These are phyloP conservation scores for Podargus strigoides DNA, from an alignment of 2,797 vertebrate species.

Conservation along the genomic window DNA sequence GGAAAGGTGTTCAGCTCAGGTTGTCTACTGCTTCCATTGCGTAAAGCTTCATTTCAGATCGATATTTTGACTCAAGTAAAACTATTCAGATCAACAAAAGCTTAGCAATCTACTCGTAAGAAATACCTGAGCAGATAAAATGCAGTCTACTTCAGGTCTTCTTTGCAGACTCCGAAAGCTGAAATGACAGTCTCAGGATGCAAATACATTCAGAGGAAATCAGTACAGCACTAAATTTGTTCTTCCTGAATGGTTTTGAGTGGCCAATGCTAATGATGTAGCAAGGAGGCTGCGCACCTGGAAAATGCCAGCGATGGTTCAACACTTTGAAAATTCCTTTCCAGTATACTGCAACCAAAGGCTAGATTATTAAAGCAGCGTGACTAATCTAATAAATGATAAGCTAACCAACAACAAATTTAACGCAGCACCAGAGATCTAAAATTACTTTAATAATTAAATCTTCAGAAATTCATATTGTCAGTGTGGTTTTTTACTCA, in stretches of 20 bases:
- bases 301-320: background rate
- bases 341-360: background rate
- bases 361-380: background rate
- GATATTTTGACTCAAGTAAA: background rate
- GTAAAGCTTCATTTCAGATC: background rate
- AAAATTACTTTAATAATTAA: background rate
- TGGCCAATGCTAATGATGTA: background rate
- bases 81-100: background rate
- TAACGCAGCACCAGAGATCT: background rate
- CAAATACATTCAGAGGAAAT: background rate
- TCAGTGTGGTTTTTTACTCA: background rate
- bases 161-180: background rate
- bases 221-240: background rate
- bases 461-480: background rate
- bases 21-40: background rate
- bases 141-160: background rate
- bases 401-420: background rate
- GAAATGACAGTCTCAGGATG: background rate
- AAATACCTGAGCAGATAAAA: background rate
- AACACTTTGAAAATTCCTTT: background rate
- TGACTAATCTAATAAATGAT: background rate
- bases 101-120: accelerated
- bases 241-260: background rate
- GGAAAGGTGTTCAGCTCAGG: background rate
- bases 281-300: background rate